Percentiles rank a stretch among this genome's conserved stretches.
phyloP scores from a whole-genome alignment of 2,888 invertebrate genomes.

The Adela reaumurella region DNA sequence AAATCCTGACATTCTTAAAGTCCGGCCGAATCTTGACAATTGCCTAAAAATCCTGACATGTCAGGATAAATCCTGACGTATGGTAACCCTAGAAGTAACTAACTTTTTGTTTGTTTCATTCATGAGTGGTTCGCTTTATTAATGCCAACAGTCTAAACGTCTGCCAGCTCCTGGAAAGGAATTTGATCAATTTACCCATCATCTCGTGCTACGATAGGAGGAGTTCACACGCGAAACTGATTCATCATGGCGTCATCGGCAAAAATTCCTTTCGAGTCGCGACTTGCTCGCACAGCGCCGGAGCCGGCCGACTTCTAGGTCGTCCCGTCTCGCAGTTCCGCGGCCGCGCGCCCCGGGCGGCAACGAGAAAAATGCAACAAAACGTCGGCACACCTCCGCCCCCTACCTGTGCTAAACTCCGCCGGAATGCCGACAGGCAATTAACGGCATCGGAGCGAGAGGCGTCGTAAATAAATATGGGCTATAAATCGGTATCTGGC shows the following conservation, averaged over 20 bases:
- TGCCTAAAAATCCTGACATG: no score
- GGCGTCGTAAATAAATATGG: not conserved
- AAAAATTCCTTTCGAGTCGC: not conserved
- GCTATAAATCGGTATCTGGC: not conserved
- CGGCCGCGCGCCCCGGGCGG: not conserved
- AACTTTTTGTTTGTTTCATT: no score
- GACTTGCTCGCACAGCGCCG: not conserved
- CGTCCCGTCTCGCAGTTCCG: not conserved
- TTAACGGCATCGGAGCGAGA: not conserved
- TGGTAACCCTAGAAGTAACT: no score
- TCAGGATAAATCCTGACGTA: no score
- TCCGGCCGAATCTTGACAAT: no score
- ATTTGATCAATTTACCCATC: no score
- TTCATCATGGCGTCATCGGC: not conserved
- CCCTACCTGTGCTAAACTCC: not conserved
- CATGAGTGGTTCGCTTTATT: no score
- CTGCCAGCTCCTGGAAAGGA: no score
- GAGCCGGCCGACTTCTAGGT: not conserved
- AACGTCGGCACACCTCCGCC: not conserved
- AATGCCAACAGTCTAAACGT: no score
- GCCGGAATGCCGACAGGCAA: not conserved
- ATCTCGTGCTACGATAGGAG: no score
- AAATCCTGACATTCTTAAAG: no score
- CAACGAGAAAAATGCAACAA: not conserved
- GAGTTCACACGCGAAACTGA: not conserved